A percentile compares a stretch with the other conserved stretches of the same genome.
Evolutionary conservation across 2,113 vertebrate genomes (phyloP).

Genomic region (Oxyura jamaicensis): DNA sequence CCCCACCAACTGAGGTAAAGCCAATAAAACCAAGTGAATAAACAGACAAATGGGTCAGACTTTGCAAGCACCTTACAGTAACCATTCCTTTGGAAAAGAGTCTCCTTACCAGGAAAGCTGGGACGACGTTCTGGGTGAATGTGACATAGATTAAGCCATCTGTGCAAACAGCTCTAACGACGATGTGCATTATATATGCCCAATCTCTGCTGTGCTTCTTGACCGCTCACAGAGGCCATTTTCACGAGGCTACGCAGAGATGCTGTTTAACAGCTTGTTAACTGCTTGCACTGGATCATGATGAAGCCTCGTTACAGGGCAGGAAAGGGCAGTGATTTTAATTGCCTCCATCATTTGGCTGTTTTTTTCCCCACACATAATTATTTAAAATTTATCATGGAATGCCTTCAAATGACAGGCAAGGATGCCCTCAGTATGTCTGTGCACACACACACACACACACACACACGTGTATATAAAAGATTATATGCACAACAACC

Average conservation of each 20-base stretch:
- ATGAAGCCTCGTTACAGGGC: not conserved
- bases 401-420: not conserved
- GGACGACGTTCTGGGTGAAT: not conserved
- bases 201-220: not conserved
- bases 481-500: not conserved
- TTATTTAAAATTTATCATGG: not conserved
- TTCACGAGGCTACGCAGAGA: not conserved
- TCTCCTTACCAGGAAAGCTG: not conserved
- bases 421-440: not conserved
- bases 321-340: not conserved
- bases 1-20: not conserved
- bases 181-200: not conserved
- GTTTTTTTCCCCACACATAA: not conserved
- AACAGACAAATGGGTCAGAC: not conserved
- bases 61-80: not conserved
- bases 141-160: not conserved
- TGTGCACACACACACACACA: accelerated
- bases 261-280: not conserved
- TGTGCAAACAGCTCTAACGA: not conserved
- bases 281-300: not conserved
- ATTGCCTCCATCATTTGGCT: not conserved
- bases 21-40: not conserved
- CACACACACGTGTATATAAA: not conserved
- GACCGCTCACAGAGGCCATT: not conserved
- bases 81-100: not conserved